Percentiles rank a stretch among this genome's conserved stretches.
These are phyloP conservation scores for Pan paniscus DNA, from an alignment of 2,113 vertebrate species.

Conservation along the genomic window DNA sequence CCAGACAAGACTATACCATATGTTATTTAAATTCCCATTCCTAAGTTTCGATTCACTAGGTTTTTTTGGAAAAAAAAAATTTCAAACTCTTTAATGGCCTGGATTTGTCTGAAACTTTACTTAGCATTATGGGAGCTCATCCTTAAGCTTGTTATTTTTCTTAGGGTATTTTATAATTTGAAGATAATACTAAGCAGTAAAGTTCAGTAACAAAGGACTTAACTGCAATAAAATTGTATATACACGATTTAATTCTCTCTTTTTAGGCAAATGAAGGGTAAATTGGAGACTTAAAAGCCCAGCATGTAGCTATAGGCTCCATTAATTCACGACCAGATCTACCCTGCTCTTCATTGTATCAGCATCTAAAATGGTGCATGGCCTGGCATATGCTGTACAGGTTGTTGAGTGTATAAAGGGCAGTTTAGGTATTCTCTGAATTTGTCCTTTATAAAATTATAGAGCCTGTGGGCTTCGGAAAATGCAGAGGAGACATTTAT, in stretches of 20 bases:
- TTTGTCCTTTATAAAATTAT: not conserved
- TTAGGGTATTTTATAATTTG: not conserved
- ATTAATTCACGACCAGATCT: not conserved
- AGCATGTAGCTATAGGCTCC: not conserved
- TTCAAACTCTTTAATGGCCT: not conserved
- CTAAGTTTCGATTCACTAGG: not conserved
- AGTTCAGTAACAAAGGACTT: not conserved
- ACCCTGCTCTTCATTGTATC: not conserved
- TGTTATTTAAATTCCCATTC: not conserved
- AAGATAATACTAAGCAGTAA: not conserved
- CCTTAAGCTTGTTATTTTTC: not conserved
- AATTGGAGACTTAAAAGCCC: not conserved
- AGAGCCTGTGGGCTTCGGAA: not conserved
- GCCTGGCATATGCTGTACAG: not conserved
- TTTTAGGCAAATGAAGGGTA: not conserved
- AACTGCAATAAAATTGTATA: not conserved
- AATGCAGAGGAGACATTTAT: not conserved
- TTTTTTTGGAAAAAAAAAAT: not conserved
- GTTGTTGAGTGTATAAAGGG: not conserved
- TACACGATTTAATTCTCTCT: not conserved
- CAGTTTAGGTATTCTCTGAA: not conserved
- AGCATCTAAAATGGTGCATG: not conserved
- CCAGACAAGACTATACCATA: not conserved
- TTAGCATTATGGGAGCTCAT: not conserved
- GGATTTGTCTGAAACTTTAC: not conserved